Evolutionary conservation across 2,888 invertebrate species (phyloP).

Genomic region (Mesorhabditis spiculigera): DNA sequence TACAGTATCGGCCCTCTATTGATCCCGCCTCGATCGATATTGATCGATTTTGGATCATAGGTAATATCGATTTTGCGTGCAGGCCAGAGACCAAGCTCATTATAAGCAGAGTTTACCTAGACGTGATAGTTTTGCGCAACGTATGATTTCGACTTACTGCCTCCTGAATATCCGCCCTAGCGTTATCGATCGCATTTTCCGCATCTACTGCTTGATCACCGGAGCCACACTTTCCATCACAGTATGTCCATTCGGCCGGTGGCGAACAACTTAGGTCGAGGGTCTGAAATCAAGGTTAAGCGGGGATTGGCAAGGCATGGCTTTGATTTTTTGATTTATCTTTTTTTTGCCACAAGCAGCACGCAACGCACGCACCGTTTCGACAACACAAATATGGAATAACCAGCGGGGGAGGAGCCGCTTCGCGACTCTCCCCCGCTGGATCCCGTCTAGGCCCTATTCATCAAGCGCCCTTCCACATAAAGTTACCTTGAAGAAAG

Average conservation of each 20-base stretch:
- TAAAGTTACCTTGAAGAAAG: too few relatives aligned
- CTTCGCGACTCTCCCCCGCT: too few relatives aligned
- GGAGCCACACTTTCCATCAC: conserved; percentile 39
- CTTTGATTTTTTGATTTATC: too few relatives aligned
- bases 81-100: neutral
- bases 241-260: conserved; percentile 43
- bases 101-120: neutral
- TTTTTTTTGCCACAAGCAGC: neutral
- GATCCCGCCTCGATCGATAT: neutral
- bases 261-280: conserved; percentile 28
- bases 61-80: neutral
- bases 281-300: neutral
- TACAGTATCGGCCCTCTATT: neutral
- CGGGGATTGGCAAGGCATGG: too few relatives aligned
- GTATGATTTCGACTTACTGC: conserved; percentile 22
- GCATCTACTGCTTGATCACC: conserved; percentile 45
- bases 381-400: too few relatives aligned
- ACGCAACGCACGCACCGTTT: too few relatives aligned
- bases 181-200: conserved; percentile 41
- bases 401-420: too few relatives aligned
- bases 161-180: conserved; percentile 33
- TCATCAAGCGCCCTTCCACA: too few relatives aligned
- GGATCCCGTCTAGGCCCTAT: too few relatives aligned
- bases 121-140: neutral
- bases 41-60: conserved; percentile 1